Conservation (phyloP, 2,797 vertebrate genomes). For the Hydrolagus colliei region DNA sequence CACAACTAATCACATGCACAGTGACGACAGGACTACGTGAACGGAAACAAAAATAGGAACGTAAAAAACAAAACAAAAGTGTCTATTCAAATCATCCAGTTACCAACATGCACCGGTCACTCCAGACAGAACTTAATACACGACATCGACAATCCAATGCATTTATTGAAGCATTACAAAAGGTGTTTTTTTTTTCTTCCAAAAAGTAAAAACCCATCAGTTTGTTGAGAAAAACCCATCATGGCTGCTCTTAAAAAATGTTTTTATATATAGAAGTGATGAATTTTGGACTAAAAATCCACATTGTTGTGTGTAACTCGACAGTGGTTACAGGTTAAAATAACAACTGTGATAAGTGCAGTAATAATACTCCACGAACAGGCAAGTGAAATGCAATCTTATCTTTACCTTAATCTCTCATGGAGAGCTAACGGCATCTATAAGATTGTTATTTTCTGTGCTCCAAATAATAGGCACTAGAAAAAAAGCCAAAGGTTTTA, state of each 20-base stretch:
- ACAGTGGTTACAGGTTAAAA: too few relatives aligned
- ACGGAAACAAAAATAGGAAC: neutral
- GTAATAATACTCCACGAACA: neutral
- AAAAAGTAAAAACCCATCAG: neutral
- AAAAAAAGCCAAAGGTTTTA: neutral
- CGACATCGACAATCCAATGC: neutral
- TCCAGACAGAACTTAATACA: neutral
- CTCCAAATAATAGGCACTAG: neutral
- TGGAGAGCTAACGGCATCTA: neutral
- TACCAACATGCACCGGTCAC: conserved; percentile 16
- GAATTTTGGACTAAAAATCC: neutral
- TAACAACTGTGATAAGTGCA: too few relatives aligned
- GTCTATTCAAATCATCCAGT: neutral
- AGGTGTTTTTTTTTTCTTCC: neutral
- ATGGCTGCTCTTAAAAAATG: neutral
- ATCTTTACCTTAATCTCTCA: neutral
- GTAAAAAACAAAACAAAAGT: neutral
- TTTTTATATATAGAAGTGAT: neutral
- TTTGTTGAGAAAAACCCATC: conserved; percentile 21
- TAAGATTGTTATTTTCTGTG: neutral
- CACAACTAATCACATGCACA: neutral
- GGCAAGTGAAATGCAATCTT: neutral
- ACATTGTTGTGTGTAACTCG: too few relatives aligned
- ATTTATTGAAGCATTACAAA: neutral
- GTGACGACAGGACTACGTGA: conserved; percentile 12